These are phyloP conservation scores for Malthinus seriepunctatus DNA, from an alignment of 2,888 invertebrate genomes.

Conservation along the genomic window DNA sequence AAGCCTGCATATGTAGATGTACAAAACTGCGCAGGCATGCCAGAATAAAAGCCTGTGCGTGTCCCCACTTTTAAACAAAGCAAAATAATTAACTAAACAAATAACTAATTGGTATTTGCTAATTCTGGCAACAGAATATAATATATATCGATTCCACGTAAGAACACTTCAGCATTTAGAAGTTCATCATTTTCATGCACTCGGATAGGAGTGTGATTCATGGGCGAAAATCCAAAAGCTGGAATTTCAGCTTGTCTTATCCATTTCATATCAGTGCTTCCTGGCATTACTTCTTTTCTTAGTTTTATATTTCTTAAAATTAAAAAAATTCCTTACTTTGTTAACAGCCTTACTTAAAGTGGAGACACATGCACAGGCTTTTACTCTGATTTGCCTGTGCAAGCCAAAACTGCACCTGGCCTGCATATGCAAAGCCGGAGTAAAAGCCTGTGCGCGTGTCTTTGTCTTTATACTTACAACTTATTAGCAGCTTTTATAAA, in stretches of 20 bases:
- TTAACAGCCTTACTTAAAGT: too few relatives aligned
- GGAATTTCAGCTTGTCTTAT: background rate
- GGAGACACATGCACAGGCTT: too few relatives aligned
- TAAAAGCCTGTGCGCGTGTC: too few relatives aligned
- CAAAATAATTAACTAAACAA: too few relatives aligned
- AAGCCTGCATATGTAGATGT: too few relatives aligned
- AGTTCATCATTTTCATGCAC: background rate
- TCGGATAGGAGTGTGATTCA: background rate
- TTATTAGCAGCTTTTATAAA: conserved; percentile 52
- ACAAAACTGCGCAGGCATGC: too few relatives aligned
- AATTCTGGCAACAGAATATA: background rate
- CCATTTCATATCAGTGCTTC: background rate
- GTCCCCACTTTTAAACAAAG: too few relatives aligned
- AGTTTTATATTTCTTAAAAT: too few relatives aligned
- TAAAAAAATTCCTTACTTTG: too few relatives aligned
- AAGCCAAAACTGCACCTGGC: background rate
- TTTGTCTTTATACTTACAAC: background rate
- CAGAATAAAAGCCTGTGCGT: too few relatives aligned
- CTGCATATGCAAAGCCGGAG: background rate
- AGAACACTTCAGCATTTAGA: background rate
- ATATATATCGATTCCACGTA: background rate
- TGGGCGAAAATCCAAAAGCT: background rate
- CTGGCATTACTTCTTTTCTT: background rate
- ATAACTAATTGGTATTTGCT: too few relatives aligned
- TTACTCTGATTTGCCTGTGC: background rate